Evolutionary conservation across 1,140 invertebrate genomes (phyloP).

Genomic region (Augochlora pura): DNA sequence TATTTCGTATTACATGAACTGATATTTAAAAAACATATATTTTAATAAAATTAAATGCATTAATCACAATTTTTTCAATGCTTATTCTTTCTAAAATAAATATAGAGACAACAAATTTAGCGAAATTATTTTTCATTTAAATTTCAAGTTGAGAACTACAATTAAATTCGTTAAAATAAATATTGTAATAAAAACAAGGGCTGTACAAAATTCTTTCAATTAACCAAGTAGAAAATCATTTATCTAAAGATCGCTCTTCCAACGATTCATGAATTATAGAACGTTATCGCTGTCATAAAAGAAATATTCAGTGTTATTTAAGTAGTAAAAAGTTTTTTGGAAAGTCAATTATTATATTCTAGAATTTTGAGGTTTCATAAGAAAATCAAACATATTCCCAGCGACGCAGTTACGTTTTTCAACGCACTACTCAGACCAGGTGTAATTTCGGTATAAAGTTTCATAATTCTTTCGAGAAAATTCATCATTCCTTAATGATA

Average conservation of each 20-base stretch:
- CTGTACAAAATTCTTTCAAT: not conserved
- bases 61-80: not conserved
- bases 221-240: not conserved
- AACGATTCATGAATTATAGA: constrained; percentile 10
- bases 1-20: no score
- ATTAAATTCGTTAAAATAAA: not conserved
- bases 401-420: not conserved
- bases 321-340: not conserved
- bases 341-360: not conserved
- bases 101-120: not conserved
- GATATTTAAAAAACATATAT: no score
- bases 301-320: not conserved
- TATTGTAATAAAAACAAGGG: not conserved
- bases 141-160: not conserved
- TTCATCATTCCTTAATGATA: constrained; percentile 24
- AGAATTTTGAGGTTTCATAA: not conserved
- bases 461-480: constrained; percentile 24
- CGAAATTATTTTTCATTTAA: not conserved
- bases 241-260: not conserved
- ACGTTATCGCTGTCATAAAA: not conserved
- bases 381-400: not conserved
- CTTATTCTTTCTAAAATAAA: not conserved
- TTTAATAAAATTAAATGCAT: no score
- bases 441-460: not conserved
- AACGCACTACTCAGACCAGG: not conserved